Percentiles rank a stretch among this genome's conserved stretches.
Evolutionary conservation across 2,888 invertebrate genomes (phyloP).

Genomic region (Melinopterus prodromus): DNA sequence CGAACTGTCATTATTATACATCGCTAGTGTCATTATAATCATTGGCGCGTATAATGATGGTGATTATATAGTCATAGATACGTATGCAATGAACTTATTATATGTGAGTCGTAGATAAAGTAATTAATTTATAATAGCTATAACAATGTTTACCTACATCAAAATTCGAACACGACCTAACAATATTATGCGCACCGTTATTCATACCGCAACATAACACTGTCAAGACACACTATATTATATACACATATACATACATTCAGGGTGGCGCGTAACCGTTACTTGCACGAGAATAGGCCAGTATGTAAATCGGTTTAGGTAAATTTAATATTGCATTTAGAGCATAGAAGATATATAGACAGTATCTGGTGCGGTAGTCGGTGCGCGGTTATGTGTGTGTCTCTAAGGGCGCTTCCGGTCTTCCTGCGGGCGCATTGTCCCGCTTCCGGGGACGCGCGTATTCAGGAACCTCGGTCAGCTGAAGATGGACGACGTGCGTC

Average conservation of each 20-base stretch:
- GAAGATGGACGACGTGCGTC: slow-evolving; percentile 46
- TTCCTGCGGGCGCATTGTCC: slow-evolving; percentile 50
- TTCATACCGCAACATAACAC: not conserved
- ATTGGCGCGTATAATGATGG: too few species aligned
- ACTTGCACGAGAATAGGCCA: not conserved
- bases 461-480: slow-evolving; percentile 44
- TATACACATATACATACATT: not conserved
- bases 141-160: not conserved
- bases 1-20: too few species aligned
- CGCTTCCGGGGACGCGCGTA: slow-evolving; percentile 49
- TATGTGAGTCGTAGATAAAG: too few species aligned
- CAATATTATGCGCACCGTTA: not conserved
- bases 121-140: too few species aligned
- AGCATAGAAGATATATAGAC: slow-evolving; percentile 33
- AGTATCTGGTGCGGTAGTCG: not conserved
- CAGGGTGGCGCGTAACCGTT: not conserved
- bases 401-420: slow-evolving; percentile 51
- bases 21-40: too few species aligned
- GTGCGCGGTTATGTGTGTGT: slow-evolving; percentile 30
- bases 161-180: not conserved
- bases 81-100: too few species aligned
- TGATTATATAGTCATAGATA: too few species aligned
- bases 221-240: not conserved
- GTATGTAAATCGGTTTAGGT: slow-evolving; percentile 32
- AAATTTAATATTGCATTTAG: slow-evolving; percentile 36